These are phyloP conservation scores for Elysia chlorotica DNA, from an alignment of 1,140 invertebrate species.

Conservation along the genomic window DNA sequence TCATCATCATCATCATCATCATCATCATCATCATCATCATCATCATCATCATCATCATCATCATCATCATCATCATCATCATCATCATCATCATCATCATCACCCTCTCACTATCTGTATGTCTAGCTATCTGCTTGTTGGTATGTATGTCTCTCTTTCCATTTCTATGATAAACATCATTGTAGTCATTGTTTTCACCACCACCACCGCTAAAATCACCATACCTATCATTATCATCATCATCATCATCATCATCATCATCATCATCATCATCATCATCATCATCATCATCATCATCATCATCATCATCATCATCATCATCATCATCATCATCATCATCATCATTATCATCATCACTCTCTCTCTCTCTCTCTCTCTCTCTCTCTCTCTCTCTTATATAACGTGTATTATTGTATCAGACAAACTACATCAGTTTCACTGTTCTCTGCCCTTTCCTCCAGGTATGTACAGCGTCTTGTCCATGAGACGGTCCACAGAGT, in stretches of 20 bases:
- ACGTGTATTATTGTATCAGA: no score
- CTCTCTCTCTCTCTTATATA: no score
- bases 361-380: no score
- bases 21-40: neutral
- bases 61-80: neutral
- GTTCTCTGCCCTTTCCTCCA: constrained; percentile 1
- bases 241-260: neutral
- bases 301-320: neutral
- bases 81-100: neutral
- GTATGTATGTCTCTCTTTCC: no score
- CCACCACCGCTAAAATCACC: neutral
- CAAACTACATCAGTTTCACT: neutral
- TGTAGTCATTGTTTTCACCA: neutral
- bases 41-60: constrained; percentile 5
- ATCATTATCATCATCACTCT: neutral
- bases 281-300: constrained; percentile 11
- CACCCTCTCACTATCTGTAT: neutral
- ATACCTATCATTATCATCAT: neutral
- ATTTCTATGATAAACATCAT: neutral
- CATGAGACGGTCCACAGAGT: constrained; percentile 28
- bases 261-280: neutral
- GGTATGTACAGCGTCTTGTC: constrained; percentile 28
- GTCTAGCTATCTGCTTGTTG: no score
- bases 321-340: neutral
- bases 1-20: neutral